Evolutionary conservation across 2,113 vertebrate species (phyloP).

Genomic region (Neolamprologus sp.): DNA sequence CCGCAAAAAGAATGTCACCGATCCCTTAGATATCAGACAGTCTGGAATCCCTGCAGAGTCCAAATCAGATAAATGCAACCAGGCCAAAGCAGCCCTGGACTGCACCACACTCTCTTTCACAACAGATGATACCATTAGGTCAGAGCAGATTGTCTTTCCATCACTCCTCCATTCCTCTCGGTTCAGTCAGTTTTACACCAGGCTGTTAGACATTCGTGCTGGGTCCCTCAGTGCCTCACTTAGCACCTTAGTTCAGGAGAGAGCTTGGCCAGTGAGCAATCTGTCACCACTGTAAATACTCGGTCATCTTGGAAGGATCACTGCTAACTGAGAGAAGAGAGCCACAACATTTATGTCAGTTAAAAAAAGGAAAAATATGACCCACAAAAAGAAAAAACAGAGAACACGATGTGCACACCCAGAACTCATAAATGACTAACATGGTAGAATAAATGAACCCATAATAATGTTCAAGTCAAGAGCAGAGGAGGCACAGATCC

Average conservation of each 20-base stretch:
- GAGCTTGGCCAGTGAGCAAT: not conserved
- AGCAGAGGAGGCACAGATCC: not conserved
- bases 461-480: not conserved
- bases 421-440: not conserved
- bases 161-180: not conserved
- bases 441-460: not conserved
- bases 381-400: not conserved
- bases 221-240: slow-evolving; percentile 24
- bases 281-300: slow-evolving; percentile 13
- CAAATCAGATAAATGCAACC: not conserved
- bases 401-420: not conserved
- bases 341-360: not conserved
- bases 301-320: not conserved
- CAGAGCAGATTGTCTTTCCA: slow-evolving; percentile 35
- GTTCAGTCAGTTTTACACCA: slow-evolving; percentile 6
- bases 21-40: not conserved
- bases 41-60: slow-evolving; percentile 13
- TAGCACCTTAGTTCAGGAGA: not conserved
- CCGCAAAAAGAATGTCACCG: not conserved
- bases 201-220: slow-evolving; percentile 32
- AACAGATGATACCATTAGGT: slow-evolving; percentile 44
- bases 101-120: not conserved
- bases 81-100: not conserved
- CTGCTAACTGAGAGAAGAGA: not conserved
- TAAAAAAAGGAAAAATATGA: not conserved